A percentile compares a stretch with the other conserved stretches of the same genome.
These are phyloP conservation scores for Corythucha ciliata DNA, from an alignment of 2,888 invertebrate species.

Conservation along the genomic window DNA sequence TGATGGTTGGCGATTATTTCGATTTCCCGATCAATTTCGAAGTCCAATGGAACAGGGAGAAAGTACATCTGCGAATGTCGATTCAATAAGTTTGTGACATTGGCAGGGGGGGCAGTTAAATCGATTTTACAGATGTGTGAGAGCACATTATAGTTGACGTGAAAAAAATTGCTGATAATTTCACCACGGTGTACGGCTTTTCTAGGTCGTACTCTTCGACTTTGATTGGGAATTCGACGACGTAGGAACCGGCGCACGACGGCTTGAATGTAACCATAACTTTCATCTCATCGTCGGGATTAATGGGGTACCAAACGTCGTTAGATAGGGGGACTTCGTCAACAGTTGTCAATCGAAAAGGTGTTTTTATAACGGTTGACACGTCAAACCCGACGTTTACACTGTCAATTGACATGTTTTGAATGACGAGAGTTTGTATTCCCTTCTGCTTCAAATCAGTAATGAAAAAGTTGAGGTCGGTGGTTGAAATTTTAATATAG, in stretches of 20 bases:
- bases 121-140: constrained; percentile 36
- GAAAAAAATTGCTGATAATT: constrained; percentile 20
- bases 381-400: constrained; percentile 6
- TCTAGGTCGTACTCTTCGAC: constrained; percentile 19
- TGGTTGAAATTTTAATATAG: constrained; percentile 18
- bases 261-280: constrained; percentile 18
- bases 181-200: constrained; percentile 20
- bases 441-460: constrained; percentile 15
- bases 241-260: constrained; percentile 6
- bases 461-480: constrained; percentile 17
- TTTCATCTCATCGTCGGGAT: too few relatives aligned
- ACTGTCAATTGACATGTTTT: constrained; percentile 15
- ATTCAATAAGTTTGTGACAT: background rate
- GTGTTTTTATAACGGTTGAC: too few relatives aligned
- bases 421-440: constrained; percentile 5
- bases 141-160: constrained; percentile 20
- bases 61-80: constrained; percentile 38
- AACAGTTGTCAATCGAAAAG: too few relatives aligned
- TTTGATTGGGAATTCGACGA: constrained; percentile 17
- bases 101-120: background rate
- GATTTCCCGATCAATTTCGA: constrained; percentile 31
- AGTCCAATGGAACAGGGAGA: constrained; percentile 39
- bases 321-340: too few relatives aligned
- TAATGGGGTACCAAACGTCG: too few relatives aligned
- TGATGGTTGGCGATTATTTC: constrained; percentile 28